phyloP scores from a whole-genome alignment of 2,797 vertebrate species.

The Melanotaenia trifasciata region DNA sequence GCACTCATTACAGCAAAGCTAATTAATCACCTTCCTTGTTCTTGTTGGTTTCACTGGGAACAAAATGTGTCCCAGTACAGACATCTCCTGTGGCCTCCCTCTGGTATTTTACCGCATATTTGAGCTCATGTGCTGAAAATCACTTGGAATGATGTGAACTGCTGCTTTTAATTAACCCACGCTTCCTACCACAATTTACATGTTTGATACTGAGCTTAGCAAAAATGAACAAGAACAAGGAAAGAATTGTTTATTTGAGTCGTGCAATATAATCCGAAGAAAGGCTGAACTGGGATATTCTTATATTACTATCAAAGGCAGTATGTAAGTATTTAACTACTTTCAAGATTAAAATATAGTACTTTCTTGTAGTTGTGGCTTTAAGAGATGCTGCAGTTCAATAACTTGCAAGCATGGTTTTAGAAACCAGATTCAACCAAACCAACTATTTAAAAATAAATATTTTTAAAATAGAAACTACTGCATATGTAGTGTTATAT shows the following conservation, averaged over 20 bases:
- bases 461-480: no score
- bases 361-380: no score
- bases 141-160: conserved; percentile 44
- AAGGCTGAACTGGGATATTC: conserved; percentile 35
- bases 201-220: conserved; percentile 48
- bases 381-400: no score
- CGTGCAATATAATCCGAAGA: conserved; percentile 49
- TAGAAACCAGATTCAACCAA: no score
- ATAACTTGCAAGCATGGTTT: not conserved
- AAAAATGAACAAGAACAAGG: conserved; percentile 26
- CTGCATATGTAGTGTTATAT: no score
- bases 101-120: conserved; percentile 59
- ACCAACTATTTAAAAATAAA: no score
- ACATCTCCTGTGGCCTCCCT: conserved; percentile 50
- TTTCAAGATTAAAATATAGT: no score
- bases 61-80: conserved; percentile 36
- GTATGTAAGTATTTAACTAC: not conserved
- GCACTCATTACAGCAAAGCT: not conserved
- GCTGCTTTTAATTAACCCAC: conserved; percentile 62
- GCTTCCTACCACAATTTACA: conserved; percentile 12
- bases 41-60: conserved; percentile 16
- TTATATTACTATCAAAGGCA: conserved; percentile 6
- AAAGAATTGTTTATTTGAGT: conserved; percentile 39
- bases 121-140: conserved; percentile 63
- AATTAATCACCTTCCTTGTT: conserved; percentile 23